Evolutionary conservation across 2,888 invertebrate genomes (phyloP).

Genomic region (Baronia brevicornis): DNA sequence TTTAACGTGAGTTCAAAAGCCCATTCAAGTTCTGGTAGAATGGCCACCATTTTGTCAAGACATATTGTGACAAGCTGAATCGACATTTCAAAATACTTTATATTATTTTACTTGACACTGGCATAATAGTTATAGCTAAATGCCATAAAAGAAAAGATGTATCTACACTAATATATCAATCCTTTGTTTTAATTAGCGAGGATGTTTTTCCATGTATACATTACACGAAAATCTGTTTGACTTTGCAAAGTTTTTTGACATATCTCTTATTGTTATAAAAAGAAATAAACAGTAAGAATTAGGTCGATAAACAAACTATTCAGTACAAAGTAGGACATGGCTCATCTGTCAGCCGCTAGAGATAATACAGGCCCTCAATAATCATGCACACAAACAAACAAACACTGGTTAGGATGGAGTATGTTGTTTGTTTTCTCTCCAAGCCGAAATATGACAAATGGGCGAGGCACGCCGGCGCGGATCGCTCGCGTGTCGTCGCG

Average conservation of each 20-base stretch:
- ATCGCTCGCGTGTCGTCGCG: slow-evolving; percentile 72
- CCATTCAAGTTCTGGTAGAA: too few species aligned
- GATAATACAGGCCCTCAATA: slow-evolving; percentile 68
- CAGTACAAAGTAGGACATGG: slow-evolving; percentile 37
- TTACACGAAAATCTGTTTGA: too few species aligned
- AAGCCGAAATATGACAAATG: slow-evolving; percentile 73
- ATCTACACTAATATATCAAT: too few species aligned
- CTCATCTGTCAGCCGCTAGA: slow-evolving; percentile 53
- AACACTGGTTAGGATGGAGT: slow-evolving; percentile 65
- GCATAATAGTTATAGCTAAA: too few species aligned
- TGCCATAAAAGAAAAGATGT: too few species aligned
- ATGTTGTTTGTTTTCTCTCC: slow-evolving; percentile 69
- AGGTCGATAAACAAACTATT: slow-evolving; percentile 18
- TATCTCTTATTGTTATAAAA: slow-evolving; percentile 3
- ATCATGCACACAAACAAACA: slow-evolving; percentile 67
- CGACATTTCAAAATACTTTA: too few species aligned
- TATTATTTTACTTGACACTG: too few species aligned
- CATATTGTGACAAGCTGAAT: too few species aligned
- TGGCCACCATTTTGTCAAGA: too few species aligned
- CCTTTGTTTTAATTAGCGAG: slow-evolving; percentile 5
- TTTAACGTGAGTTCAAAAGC: too few species aligned
- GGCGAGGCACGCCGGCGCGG: slow-evolving; percentile 51
- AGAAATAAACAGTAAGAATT: background rate
- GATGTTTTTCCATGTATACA: too few species aligned
- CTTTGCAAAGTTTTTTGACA: too few species aligned